Evolutionary conservation across 2,888 invertebrate genomes (phyloP).

Genomic region (Autographa pulchrina): DNA sequence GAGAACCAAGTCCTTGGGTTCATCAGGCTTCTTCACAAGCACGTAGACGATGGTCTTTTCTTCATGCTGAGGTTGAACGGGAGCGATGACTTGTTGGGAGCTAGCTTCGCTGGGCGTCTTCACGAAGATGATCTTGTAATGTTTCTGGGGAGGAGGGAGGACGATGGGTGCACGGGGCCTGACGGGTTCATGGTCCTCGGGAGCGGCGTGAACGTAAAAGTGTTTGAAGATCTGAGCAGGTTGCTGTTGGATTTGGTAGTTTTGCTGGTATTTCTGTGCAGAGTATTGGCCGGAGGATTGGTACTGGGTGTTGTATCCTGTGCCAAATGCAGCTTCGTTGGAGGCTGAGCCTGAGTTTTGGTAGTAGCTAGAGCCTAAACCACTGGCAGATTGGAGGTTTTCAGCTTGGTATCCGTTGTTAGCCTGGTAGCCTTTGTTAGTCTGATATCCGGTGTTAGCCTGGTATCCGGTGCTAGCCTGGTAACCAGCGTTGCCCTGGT

Average conservation of each 20-base stretch:
- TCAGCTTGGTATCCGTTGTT: slow-evolving; percentile 9
- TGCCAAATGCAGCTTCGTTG: slow-evolving; percentile 13
- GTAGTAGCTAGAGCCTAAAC: slow-evolving; percentile 32
- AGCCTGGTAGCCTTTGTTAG: slow-evolving; percentile 25
- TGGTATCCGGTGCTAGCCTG: slow-evolving; percentile 9
- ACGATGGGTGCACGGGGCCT: slow-evolving; percentile 89
- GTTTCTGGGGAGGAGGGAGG: slow-evolving; percentile 92
- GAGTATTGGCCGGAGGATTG: slow-evolving; percentile 62
- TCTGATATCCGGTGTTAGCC: slow-evolving; percentile 5
- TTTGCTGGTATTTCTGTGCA: slow-evolving; percentile 81
- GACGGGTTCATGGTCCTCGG: slow-evolving; percentile 86
- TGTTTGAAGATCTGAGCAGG: slow-evolving; percentile 92
- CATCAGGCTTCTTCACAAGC: slow-evolving; percentile 93
- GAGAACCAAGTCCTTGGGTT: slow-evolving; percentile 90
- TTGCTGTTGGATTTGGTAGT: slow-evolving; percentile 92
- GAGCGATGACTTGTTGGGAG: slow-evolving; percentile 91
- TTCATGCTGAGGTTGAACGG: slow-evolving; percentile 91
- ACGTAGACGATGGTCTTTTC: slow-evolving; percentile 94
- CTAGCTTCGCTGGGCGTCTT: slow-evolving; percentile 92
- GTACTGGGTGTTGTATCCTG: slow-evolving; percentile 54
- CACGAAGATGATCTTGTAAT: slow-evolving; percentile 95
- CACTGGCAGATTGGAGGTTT: slow-evolving; percentile 5
- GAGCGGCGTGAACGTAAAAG: slow-evolving; percentile 85
- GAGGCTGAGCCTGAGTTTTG: slow-evolving; percentile 27
- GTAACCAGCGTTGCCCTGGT: neutral